Percentiles rank a stretch among this genome's conserved stretches.
Conservation (phyloP, 2,113 vertebrate genomes). For the Melanerpes aurifrons region DNA sequence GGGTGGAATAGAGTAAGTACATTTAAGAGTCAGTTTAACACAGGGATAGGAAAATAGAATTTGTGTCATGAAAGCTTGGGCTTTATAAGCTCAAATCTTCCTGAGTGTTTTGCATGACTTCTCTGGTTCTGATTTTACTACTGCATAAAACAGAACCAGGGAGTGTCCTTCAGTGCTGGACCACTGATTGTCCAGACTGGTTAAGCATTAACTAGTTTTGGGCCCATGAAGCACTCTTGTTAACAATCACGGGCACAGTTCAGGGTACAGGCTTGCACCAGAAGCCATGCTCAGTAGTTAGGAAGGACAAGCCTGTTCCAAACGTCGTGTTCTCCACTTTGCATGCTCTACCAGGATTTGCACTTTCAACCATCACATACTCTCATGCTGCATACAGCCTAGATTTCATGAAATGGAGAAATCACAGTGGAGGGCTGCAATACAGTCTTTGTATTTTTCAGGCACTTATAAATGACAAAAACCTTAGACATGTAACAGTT, state of each 20-base stretch:
- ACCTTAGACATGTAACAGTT: accelerated
- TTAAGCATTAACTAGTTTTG: background rate
- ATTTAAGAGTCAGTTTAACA: background rate
- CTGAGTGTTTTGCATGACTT: background rate
- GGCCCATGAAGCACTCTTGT: background rate
- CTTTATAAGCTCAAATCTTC: background rate
- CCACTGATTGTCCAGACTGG: background rate
- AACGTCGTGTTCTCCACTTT: accelerated
- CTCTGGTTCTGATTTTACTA: background rate
- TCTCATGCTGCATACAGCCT: background rate
- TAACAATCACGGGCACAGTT: background rate
- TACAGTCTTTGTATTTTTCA: background rate
- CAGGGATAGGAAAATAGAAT: background rate
- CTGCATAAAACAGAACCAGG: background rate
- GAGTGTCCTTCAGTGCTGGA: background rate
- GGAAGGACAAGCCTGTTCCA: background rate
- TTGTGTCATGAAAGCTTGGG: background rate
- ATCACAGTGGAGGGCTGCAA: background rate
- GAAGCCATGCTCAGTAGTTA: background rate
- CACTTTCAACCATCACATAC: background rate
- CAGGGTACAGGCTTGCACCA: background rate
- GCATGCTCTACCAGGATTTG: background rate
- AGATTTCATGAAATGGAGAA: background rate
- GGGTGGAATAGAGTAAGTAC: background rate
- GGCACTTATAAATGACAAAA: background rate